Conservation (phyloP, 2,113 vertebrate genomes). For the Clinocottus analis region DNA sequence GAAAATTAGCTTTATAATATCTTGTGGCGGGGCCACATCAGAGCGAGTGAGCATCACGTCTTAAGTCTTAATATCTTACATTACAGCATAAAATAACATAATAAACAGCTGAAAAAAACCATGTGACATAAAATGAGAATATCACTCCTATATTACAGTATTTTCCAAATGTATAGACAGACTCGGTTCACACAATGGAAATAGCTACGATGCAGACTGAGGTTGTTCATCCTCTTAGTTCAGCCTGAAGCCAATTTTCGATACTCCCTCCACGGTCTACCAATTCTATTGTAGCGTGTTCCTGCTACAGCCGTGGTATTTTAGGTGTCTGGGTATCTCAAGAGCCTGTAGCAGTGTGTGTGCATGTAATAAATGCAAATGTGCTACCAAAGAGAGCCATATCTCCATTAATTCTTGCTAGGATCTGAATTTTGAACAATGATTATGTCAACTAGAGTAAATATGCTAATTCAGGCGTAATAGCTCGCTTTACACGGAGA, state of each 20-base stretch:
- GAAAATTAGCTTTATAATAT: conserved; percentile 10
- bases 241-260: conserved; percentile 43
- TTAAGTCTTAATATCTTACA: not conserved
- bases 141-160: not conserved
- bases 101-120: not conserved
- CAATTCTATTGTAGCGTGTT: conserved; percentile 30
- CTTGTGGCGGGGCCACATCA: not conserved
- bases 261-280: conserved; percentile 25
- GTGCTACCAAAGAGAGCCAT: not conserved
- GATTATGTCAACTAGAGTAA: not conserved
- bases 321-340: conserved; percentile 19
- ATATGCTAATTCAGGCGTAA: not conserved
- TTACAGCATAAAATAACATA: not conserved
- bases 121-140: not conserved
- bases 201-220: conserved; percentile 1
- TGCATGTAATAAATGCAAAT: not conserved
- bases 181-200: conserved; percentile 26
- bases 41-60: not conserved
- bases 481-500: not conserved
- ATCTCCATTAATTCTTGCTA: not conserved
- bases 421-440: not conserved
- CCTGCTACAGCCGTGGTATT: conserved; percentile 27
- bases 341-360: not conserved
- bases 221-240: conserved; percentile 39
- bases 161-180: not conserved